Conservation (phyloP, 2,113 vertebrate species). For the Pavo muticus region DNA sequence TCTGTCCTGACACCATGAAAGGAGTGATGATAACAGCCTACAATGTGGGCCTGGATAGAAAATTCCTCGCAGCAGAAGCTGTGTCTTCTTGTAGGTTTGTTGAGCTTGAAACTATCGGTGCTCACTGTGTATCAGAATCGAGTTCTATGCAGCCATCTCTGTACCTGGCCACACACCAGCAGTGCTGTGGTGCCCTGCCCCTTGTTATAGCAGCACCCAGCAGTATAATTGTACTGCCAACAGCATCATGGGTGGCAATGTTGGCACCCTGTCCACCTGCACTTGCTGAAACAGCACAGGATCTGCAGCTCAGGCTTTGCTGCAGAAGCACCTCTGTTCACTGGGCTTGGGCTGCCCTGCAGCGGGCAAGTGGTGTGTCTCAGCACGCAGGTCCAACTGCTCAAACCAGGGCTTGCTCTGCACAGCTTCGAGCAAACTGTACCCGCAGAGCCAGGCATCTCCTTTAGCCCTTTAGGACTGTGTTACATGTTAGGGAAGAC, state of each 20-base stretch:
- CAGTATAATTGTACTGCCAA: neutral
- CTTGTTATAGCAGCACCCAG: neutral
- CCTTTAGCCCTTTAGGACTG: neutral
- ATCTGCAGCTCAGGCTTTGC: neutral
- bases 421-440: neutral
- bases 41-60: neutral
- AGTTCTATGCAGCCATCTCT: rapidly evolving
- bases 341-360: neutral
- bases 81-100: neutral
- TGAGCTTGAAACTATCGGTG: neutral
- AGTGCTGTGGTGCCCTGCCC: neutral
- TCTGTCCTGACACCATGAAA: neutral
- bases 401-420: neutral
- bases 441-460: neutral
- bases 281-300: neutral
- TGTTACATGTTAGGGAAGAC: neutral
- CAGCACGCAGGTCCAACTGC: rapidly evolving
- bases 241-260: neutral
- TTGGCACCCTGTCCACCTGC: neutral
- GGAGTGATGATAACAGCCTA: neutral
- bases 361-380: neutral
- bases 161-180: rapidly evolving
- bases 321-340: neutral
- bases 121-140: neutral
- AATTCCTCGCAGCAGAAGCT: neutral